These are phyloP conservation scores for Seira sanloemensis DNA, from an alignment of 2,888 invertebrate genomes.

Conservation along the genomic window DNA sequence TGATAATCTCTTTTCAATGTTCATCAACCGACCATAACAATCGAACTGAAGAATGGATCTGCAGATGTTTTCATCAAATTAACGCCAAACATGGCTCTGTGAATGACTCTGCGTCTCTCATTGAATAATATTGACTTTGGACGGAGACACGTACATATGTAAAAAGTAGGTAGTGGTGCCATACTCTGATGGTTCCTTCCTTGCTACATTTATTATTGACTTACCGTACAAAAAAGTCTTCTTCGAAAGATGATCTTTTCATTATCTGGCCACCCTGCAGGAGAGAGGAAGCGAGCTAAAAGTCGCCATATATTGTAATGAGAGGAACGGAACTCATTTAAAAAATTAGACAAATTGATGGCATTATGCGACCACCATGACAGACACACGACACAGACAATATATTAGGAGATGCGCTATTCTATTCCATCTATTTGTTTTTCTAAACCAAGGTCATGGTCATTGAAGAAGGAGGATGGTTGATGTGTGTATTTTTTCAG, in stretches of 20 bases:
- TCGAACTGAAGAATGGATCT: background rate
- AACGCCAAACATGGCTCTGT: background rate
- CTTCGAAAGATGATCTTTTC: background rate
- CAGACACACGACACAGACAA: conserved; percentile 10
- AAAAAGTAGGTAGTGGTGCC: background rate
- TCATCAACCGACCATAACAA: background rate
- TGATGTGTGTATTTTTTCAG: conserved; percentile 13
- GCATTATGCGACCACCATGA: conserved; percentile 52
- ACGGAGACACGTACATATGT: background rate
- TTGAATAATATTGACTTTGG: background rate
- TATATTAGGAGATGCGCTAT: background rate
- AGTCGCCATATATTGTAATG: too few relatives aligned
- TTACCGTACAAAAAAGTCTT: background rate
- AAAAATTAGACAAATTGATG: conserved; percentile 33
- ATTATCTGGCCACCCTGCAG: background rate
- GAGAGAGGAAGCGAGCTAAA: too few relatives aligned
- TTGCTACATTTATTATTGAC: background rate
- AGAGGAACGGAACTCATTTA: background rate
- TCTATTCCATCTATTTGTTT: conserved; percentile 48
- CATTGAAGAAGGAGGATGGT: conserved; percentile 59
- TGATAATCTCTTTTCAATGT: background rate
- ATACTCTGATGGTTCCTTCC: background rate
- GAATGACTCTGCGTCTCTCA: background rate
- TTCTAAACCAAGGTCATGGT: conserved; percentile 59
- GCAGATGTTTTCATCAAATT: background rate